Evolutionary conservation across 1,140 invertebrate species (phyloP).

Genomic region (Linepithema humile): DNA sequence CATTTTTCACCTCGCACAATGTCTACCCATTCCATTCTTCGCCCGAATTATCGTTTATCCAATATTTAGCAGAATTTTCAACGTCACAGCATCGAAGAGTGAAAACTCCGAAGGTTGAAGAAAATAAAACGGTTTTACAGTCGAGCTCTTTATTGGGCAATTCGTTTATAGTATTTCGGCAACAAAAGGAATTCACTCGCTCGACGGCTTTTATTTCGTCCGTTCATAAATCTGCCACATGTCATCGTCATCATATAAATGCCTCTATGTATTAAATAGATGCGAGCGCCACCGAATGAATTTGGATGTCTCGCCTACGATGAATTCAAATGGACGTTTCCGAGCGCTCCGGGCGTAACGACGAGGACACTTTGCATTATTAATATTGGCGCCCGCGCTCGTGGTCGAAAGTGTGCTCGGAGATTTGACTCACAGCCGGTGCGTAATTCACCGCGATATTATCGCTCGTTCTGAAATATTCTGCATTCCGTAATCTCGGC

Average conservation of each 20-base stretch:
- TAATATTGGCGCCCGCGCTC: slow-evolving; percentile 28
- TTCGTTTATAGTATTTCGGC: not conserved
- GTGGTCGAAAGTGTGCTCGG: not conserved
- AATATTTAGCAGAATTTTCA: not conserved
- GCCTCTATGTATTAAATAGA: slow-evolving; percentile 35
- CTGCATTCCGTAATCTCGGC: slow-evolving; percentile 13
- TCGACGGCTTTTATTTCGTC: slow-evolving; percentile 23
- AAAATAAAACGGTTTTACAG: not conserved
- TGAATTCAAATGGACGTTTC: slow-evolving; percentile 46
- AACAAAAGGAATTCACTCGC: not conserved
- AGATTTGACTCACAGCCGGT: not conserved
- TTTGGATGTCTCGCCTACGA: slow-evolving; percentile 13
- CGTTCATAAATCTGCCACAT: slow-evolving; percentile 42
- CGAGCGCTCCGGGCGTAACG: not conserved
- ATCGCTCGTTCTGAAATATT: slow-evolving; percentile 16
- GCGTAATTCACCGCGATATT: not conserved
- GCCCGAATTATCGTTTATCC: not conserved
- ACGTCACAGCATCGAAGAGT: not conserved
- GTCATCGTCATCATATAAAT: slow-evolving; percentile 43
- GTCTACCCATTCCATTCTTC: not conserved
- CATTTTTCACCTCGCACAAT: not conserved
- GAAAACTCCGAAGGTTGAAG: not conserved
- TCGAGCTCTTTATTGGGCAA: not conserved
- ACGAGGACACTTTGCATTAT: not conserved
- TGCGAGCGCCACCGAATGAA: not conserved